Base-by-base conservation (phyloP, 2,113 vertebrate species). In the Pheucticus melanocephalus region DNA sequence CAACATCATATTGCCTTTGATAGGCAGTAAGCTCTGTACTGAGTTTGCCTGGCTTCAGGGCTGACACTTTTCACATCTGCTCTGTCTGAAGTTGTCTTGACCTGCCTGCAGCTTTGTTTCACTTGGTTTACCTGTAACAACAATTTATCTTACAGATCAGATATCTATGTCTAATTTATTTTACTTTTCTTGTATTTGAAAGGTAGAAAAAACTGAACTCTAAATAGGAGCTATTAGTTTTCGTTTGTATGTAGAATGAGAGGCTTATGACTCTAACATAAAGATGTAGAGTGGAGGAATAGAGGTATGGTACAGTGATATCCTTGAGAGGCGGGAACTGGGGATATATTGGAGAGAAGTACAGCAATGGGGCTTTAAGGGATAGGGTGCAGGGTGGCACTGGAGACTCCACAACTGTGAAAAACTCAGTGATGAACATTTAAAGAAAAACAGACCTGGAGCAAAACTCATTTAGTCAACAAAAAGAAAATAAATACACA, bases 1-100 rank as follows among this genome's bases (percentile, higher is more conserved):
- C 51, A 57, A 69, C 45, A 59, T 9, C 9, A 6, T 40, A 57
- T 37, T 53, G 17, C 3, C 40, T 65, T 61, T 81, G 11, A 81
- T 6, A 54, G 50, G 9, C 8, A 8, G 10, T 53, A 61, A 69
- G 3, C 17, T 60, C 37, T 73, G 31, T 45, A 48, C 17, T 37
- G 33, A 39, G 33, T 84, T 70, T 91, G 37, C 28, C 30, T 1
- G 5, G 56, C 37, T 22, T 84, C 33, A 59, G 12, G 20, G 6
- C 2, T 40, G 37, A 18, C 0, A 2, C 5, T 78, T 73, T 23
- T 50, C 14, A 35, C 1, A 3, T 50, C 20, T 54, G 2, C 14
- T 78, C 22, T 73, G 24, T n/a, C 25, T 75, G 18, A 63, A 81
- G 9, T 37, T 72, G 11, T 30, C 57, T 63, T 56, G n/a, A 42